These are phyloP conservation scores for Eurystomus gularis DNA, from an alignment of 2,113 vertebrate genomes.

Conservation along the genomic window DNA sequence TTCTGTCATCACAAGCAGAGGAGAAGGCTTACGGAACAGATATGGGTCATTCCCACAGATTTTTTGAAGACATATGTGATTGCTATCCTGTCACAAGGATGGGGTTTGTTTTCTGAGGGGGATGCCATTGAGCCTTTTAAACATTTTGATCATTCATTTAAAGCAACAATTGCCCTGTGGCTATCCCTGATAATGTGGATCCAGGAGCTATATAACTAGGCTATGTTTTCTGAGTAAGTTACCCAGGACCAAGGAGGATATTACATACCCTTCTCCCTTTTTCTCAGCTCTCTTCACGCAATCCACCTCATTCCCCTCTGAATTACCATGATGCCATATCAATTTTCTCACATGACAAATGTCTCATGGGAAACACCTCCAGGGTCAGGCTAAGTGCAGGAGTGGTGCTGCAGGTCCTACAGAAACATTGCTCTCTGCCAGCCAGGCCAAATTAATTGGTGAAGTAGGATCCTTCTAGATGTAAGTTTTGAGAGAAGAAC, in stretches of 20 bases:
- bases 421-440: not conserved
- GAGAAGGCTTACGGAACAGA: not conserved
- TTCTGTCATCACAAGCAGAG: not conserved
- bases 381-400: not conserved
- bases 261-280: not conserved
- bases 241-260: not conserved
- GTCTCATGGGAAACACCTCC: not conserved
- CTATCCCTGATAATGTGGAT: accelerated
- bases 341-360: not conserved
- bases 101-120: not conserved
- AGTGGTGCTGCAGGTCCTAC: not conserved
- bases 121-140: not conserved
- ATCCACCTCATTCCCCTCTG: not conserved
- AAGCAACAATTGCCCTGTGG: not conserved
- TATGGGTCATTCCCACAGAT: not conserved
- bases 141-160: not conserved
- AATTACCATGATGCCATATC: not conserved
- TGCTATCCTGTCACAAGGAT: not conserved
- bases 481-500: not conserved
- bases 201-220: not conserved
- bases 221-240: not conserved
- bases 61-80: not conserved
- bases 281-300: not conserved
- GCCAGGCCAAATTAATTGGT: accelerated
- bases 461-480: not conserved